Percentiles rank a stretch among this genome's conserved stretches.
These are phyloP conservation scores for Sebastes matsubarae DNA, from an alignment of 2,797 vertebrate species.

Conservation along the genomic window DNA sequence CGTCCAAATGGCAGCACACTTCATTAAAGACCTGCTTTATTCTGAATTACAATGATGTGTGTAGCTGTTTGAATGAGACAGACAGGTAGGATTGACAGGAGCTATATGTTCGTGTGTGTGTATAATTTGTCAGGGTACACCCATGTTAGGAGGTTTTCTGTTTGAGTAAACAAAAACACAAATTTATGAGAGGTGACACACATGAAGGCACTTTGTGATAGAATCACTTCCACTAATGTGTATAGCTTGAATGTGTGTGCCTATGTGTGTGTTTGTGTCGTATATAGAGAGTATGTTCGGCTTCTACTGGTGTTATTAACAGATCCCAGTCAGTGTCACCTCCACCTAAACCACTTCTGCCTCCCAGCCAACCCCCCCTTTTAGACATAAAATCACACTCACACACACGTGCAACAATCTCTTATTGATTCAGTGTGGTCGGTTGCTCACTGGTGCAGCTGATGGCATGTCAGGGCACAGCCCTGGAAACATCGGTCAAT, in stretches of 20 bases:
- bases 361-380: not conserved
- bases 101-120: not conserved
- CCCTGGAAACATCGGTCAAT: slow-evolving; percentile 58
- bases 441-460: slow-evolving; percentile 16
- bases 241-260: not conserved
- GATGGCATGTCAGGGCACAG: slow-evolving; percentile 36
- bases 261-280: not conserved
- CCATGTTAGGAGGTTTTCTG: slow-evolving; percentile 1
- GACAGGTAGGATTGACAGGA: not conserved
- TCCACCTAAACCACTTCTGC: not conserved
- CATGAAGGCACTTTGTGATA: not conserved
- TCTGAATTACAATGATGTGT: not conserved
- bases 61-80: not conserved
- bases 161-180: slow-evolving; percentile 8
- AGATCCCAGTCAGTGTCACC: slow-evolving; percentile 15
- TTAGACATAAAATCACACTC: not conserved
- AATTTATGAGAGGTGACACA: not conserved
- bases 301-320: slow-evolving; percentile 1
- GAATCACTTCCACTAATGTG: not conserved
- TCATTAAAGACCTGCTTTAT: slow-evolving; percentile 18
- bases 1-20: slow-evolving; percentile 10
- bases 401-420: slow-evolving; percentile 4
- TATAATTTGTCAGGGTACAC: not conserved
- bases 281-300: not conserved
- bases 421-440: slow-evolving; percentile 53